Percentiles rank a stretch among this genome's conserved stretches.
Conservation (phyloP, 2,888 invertebrate species). For the Drosophila fulvimacula region DNA sequence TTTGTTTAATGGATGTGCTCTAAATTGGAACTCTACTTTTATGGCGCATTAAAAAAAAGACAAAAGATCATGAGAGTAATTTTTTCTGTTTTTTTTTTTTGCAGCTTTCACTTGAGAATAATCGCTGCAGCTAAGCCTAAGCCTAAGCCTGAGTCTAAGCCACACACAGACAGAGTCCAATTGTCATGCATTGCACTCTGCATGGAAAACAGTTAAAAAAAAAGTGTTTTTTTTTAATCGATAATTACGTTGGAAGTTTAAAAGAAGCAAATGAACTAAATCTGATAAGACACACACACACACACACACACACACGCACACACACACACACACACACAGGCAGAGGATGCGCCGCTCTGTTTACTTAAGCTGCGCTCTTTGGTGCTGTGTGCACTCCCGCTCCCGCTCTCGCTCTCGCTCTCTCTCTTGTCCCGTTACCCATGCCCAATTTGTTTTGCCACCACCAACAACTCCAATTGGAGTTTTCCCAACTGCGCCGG, state of each 20-base stretch:
- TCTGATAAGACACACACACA: slow-evolving; percentile 40
- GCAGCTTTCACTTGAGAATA: slow-evolving; percentile 70
- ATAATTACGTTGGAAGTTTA: slow-evolving; percentile 56
- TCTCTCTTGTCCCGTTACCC: slow-evolving; percentile 1
- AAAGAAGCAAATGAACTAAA: slow-evolving; percentile 33
- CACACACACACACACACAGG: slow-evolving; percentile 15
- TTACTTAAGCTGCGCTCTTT: slow-evolving; percentile 40
- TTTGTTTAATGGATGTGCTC: slow-evolving; percentile 39
- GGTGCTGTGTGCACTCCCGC: not conserved
- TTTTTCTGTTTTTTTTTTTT: slow-evolving; percentile 20
- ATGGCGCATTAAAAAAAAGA: slow-evolving; percentile 48
- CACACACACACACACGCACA: slow-evolving; percentile 18
- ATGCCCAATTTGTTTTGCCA: slow-evolving; percentile 36
- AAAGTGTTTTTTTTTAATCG: slow-evolving; percentile 40
- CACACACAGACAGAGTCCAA: slow-evolving; percentile 42
- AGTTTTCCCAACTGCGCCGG: slow-evolving; percentile 67
- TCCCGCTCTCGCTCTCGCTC: not conserved
- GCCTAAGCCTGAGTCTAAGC: slow-evolving; percentile 20
- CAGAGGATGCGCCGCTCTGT: slow-evolving; percentile 54
- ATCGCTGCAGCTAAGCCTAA: slow-evolving; percentile 25
- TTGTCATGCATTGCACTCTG: slow-evolving; percentile 71
- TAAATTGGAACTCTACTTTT: slow-evolving; percentile 50
- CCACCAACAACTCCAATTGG: slow-evolving; percentile 66
- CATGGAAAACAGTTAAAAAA: slow-evolving; percentile 2
- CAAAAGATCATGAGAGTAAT: slow-evolving; percentile 46